A percentile compares a stretch with the other conserved stretches of the same genome.
These are phyloP conservation scores for Dreissena rostriformis DNA, from an alignment of 1,140 invertebrate genomes.

Conservation along the genomic window DNA sequence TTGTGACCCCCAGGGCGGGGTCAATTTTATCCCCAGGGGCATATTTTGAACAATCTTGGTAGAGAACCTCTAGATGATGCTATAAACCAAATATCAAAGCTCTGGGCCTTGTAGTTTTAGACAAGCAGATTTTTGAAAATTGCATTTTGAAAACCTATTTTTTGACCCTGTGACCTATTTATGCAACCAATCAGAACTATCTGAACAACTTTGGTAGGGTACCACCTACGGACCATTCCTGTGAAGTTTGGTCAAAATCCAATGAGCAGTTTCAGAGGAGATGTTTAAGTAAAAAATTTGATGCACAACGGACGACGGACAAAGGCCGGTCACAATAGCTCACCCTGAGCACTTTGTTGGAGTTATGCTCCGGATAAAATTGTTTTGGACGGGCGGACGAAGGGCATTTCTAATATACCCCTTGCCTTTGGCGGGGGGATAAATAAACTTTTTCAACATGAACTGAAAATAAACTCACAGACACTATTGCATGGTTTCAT, in stretches of 20 bases:
- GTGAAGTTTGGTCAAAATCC: slow-evolving; percentile 6
- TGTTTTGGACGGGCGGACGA: slow-evolving; percentile 3
- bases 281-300: slow-evolving; percentile 8
- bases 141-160: slow-evolving; percentile 26
- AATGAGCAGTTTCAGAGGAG: slow-evolving; percentile 5
- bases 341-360: slow-evolving; percentile 4
- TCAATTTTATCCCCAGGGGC: slow-evolving; percentile 13
- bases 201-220: slow-evolving; percentile 20
- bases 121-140: slow-evolving; percentile 24
- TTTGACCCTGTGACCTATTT: slow-evolving; percentile 4
- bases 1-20: slow-evolving; percentile 16
- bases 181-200: slow-evolving; percentile 3
- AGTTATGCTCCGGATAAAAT: slow-evolving; percentile 6
- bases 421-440: slow-evolving; percentile 3
- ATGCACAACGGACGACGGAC: slow-evolving; percentile 3
- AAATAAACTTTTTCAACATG: slow-evolving; percentile 4
- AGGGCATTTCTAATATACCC: slow-evolving; percentile 5
- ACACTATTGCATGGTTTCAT: slow-evolving; percentile 6
- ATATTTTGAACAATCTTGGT: slow-evolving; percentile 11
- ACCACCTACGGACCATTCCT: slow-evolving; percentile 9
- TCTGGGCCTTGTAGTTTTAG: slow-evolving; percentile 26
- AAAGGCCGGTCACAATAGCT: slow-evolving; percentile 4
- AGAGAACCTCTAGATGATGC: slow-evolving; percentile 22
- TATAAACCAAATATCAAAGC: slow-evolving; percentile 22
- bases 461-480: slow-evolving; percentile 6